Evolutionary conservation across 2,888 invertebrate genomes (phyloP), one percentile per base, ranked within the genome.

Genomic region (Himalopsyche japonica): DNA sequence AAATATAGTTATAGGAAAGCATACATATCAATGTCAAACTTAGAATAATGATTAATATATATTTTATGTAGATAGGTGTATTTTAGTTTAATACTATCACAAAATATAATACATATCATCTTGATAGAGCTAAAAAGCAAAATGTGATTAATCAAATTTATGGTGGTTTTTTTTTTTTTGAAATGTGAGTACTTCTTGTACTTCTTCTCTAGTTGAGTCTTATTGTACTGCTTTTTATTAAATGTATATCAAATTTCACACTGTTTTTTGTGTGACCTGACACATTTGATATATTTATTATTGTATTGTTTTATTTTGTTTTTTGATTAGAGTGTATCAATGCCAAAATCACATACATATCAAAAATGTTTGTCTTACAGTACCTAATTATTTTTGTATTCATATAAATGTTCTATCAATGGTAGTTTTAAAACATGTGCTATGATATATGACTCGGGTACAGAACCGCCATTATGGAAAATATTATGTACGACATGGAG

Each of bases 401-500:
- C 57, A 84, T 82, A 48, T 83, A 76, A 82, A 24, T 82, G 76
- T 76, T 64, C n/a, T 83, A 77, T 83, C 30, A 78, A 48, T 76
- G 80, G 76, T 80, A 86, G 79, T 30, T 79, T 70, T 84, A 84
- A 84, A 70, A 79, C 77, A 84, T 84, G 81, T 84, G 81, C 81
- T 77, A 81, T 70, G 84, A 81, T 80, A 83, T 80, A 83, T 83
- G 80, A 83, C 57, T 76, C 48, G 57, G 80, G 82, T 79, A 85
- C 82, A 84, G 85, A 84, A 84, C 86, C 85, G 82, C 80, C 32
- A 83, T 77, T 70, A 82, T 79, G 79, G 82, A 81, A 81, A 76
- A 70, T 70, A 81, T 81, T 80, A 83, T 87, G 87, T 87, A 86
- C 82, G 87, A 86, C 87, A 86, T 87, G 86, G 83, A 83, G 81